These are phyloP conservation scores for Jacana jacana DNA, from an alignment of 2,113 vertebrate genomes.

Conservation along the genomic window DNA sequence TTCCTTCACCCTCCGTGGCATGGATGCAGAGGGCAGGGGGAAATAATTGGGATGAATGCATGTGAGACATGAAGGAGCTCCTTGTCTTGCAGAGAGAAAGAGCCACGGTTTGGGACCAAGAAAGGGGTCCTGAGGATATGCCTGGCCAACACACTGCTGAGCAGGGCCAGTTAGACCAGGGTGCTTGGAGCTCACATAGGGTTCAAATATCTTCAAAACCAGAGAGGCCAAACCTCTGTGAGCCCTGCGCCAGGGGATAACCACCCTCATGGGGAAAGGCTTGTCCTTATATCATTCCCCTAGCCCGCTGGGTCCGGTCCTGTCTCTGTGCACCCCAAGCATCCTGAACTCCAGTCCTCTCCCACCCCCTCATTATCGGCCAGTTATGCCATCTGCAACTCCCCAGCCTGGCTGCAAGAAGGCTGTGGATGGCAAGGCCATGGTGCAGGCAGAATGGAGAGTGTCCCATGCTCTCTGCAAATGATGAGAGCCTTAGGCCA, in stretches of 20 bases:
- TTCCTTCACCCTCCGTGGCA: background rate
- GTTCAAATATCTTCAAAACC: background rate
- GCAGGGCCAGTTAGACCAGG: background rate
- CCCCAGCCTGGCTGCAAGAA: background rate
- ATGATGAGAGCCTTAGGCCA: background rate
- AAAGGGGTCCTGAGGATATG: background rate
- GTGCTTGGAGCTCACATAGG: fast-evolving
- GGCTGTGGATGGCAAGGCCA: fast-evolving
- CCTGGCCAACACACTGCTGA: fast-evolving
- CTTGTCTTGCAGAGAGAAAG: background rate
- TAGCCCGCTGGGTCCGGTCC: background rate
- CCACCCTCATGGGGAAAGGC: background rate
- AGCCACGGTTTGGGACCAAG: background rate
- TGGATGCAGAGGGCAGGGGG: background rate
- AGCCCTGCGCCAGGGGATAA: background rate
- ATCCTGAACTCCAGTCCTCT: background rate
- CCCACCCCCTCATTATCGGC: fast-evolving
- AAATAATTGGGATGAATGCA: background rate
- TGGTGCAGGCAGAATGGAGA: background rate
- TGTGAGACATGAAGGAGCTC: background rate
- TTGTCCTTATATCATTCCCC: background rate
- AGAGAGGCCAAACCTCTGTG: background rate
- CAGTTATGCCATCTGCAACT: background rate
- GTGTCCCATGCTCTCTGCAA: background rate
- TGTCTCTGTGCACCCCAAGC: background rate